Conservation (phyloP, 1,140 invertebrate genomes). For the Danaus melanippus region DNA sequence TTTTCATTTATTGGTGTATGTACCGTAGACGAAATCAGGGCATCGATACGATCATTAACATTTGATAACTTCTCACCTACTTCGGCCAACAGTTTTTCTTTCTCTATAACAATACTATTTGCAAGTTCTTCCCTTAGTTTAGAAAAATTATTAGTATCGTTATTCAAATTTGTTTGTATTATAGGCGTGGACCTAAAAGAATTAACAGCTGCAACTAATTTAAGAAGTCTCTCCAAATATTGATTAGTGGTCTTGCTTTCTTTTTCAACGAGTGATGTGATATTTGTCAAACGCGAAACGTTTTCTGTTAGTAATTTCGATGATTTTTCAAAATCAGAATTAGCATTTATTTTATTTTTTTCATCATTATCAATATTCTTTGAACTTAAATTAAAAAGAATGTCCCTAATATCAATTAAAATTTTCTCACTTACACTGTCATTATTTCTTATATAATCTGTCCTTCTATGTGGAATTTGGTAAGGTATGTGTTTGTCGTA, state of each 20-base stretch:
- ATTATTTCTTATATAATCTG: background rate
- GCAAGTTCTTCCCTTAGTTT: conserved; percentile 11
- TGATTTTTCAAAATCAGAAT: conserved; percentile 1
- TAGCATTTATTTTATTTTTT: background rate
- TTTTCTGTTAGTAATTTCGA: background rate
- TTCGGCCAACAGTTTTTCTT: conserved; percentile 17
- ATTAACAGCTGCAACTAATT: conserved; percentile 11
- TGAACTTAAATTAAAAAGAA: conserved; percentile 8
- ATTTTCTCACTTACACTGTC: conserved; percentile 7
- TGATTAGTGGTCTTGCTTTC: conserved; percentile 8
- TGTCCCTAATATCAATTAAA: conserved; percentile 14
- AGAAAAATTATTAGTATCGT: conserved; percentile 4
- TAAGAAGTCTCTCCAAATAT: conserved; percentile 17
- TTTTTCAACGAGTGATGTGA: conserved; percentile 4
- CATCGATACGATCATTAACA: conserved; percentile 5
- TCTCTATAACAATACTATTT: conserved; percentile 10
- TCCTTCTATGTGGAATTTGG: background rate
- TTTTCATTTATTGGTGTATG: conserved; percentile 1
- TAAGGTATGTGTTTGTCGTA: conserved; percentile 1
- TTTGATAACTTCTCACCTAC: conserved; percentile 10
- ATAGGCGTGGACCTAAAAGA: conserved; percentile 1
- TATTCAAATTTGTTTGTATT: conserved; percentile 6
- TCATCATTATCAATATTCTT: background rate
- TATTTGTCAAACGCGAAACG: background rate
- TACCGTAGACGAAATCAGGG: background rate